Evolutionary conservation across 2,113 vertebrate species (phyloP), one percentile per base, ranked within the genome.

Genomic region (Phyllostomus hastatus): DNA sequence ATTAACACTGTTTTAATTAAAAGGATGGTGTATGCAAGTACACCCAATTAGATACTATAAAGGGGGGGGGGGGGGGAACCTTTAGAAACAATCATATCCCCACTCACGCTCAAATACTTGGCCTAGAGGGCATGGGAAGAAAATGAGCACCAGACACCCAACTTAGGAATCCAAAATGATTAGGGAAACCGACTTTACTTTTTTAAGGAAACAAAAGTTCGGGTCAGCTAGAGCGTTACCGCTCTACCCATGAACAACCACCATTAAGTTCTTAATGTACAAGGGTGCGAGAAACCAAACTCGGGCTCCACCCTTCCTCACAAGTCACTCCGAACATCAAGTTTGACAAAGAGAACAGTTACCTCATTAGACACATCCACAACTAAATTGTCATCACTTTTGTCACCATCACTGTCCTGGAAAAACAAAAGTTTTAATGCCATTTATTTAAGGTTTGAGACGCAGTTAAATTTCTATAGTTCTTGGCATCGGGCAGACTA

Each of bases 351-450:
- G 95, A 0, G 28, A 92, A 84, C 24, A 82, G 78, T 98, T 98
- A 99, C 99, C 99, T 99, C 99, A 96, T 99, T 99, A 95, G 99
- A 99, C 57, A 99, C 99, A 98, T 99, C 99, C 97, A 99, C 99
- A 97, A 99, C 99, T 97, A 99, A 98, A 98, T 99, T 99, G 98
- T 99, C 99, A 94, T 99, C 99, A 80, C 99, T 99, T 98, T 99
- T 99, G 98, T 99, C 99, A 93, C 98, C 99, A 97, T 99, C 99
- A 73, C 99, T 99, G 97, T 99, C 99, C 99, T 99, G 59, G 22
- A 69, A 97, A 97, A 97, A 97, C 98, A 96, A 97, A 95, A 80
- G 95, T 97, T 98, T 92, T 75, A 91, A 96, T 91, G 92, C 88
- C 59, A 92, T 80, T 98, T 95, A 98, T 70, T 96, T 95, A 96